Evolutionary conservation across 1,140 invertebrate species (phyloP), one percentile per base, ranked within the genome.

Genomic region (Lucilia sericata): DNA sequence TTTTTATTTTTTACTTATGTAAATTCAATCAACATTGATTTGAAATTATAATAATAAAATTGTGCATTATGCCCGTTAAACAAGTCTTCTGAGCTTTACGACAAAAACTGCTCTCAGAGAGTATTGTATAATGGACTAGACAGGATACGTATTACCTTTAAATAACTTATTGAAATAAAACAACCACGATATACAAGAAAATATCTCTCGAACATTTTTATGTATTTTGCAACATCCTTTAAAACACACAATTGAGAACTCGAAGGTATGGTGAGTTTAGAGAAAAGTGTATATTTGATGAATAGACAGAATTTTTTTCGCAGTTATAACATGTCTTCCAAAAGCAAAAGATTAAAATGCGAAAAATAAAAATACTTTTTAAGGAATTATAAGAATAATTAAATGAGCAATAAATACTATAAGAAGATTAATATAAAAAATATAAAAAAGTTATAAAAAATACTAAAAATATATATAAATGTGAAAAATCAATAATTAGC

Each of bases 321-420:
- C 19, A 80, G 76, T 80, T 80, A 49, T 49, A 47, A 51, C n/a
- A 49, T 21, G 76, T 89, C 88, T 88, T 88, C 88, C 88, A 88
- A 87, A 86, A 87, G 84, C 87, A 88, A 84, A 85, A 86, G 76
- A 80, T 80, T 42, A 21, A 49, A 3, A 21, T n/a, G 47, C 36
- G 75, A 49, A 25, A 75, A 34, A 75, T 74, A 74, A 34, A 0
- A 75, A 75, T 34, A 75, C 9, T 13, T 14, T 30, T 34, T 30
- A 75, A 17, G 2, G 9, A 36, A 14, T 76, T 42, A 76, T 14
- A 76, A 76, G 17, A 70, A 70, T 21, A 70, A 19, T 70, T 21
- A 10, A 70, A 25, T 25, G 17, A 2, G n/a, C 5, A 65, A 65
- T n/a, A 65, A n/a, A n/a, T n/a, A n/a, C n/a, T 21, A 70, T 12